Conservation (phyloP, 2,797 vertebrate species). For the Naso thynnoides region DNA sequence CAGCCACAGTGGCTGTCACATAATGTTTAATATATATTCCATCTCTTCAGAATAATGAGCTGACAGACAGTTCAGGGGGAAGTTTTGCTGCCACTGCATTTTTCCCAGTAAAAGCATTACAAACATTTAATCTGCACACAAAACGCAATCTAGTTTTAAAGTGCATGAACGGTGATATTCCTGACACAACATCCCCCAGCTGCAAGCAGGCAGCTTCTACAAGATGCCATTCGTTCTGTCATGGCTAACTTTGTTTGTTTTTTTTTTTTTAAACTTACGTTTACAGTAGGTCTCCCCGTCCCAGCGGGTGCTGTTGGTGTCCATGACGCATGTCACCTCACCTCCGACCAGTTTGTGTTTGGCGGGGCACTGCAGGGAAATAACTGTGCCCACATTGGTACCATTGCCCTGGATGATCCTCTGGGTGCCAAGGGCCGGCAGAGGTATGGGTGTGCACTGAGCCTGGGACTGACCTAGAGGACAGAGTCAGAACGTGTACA, state of each 20-base stretch:
- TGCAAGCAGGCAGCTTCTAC: not conserved
- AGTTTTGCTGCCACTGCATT: constrained; percentile 49
- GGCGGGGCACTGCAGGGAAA: constrained; percentile 87
- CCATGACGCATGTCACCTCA: constrained; percentile 82
- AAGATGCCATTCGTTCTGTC: constrained; percentile 8
- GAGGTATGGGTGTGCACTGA: constrained; percentile 82
- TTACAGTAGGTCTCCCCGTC: constrained; percentile 85
- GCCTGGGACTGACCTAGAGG: constrained; percentile 70
- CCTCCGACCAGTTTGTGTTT: constrained; percentile 87
- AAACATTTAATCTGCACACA: constrained; percentile 39
- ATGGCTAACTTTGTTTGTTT: no score
- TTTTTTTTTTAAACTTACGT: no score
- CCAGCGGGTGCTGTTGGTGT: constrained; percentile 85
- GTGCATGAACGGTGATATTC: constrained; percentile 12
- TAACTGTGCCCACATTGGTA: constrained; percentile 86
- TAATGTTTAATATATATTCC: constrained; percentile 55
- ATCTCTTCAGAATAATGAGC: constrained; percentile 50
- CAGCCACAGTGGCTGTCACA: constrained; percentile 20
- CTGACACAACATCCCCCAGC: not conserved
- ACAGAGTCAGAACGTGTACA: constrained; percentile 12
- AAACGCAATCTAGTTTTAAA: constrained; percentile 7
- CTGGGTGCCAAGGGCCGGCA: constrained; percentile 85
- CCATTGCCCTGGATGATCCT: constrained; percentile 89
- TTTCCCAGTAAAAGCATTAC: constrained; percentile 33
- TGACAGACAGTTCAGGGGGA: constrained; percentile 28